Conservation (phyloP, 1,140 invertebrate genomes). For the Lepidurus couesii region DNA sequence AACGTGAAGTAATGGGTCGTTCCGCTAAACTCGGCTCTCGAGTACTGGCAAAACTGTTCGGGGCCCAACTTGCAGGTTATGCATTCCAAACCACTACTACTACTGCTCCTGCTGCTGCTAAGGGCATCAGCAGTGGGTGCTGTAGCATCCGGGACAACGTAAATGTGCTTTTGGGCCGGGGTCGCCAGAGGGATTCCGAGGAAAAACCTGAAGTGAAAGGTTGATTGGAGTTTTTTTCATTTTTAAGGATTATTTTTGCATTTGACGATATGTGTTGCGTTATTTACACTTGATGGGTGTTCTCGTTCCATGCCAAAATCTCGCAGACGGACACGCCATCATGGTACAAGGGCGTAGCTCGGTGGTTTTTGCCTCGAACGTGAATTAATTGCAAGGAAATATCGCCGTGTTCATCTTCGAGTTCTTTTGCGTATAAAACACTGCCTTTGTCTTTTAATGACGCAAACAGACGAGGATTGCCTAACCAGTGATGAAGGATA, state of each 20-base stretch:
- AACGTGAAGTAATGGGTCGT: constrained; percentile 19
- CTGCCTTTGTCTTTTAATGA: constrained; percentile 19
- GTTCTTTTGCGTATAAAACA: not conserved
- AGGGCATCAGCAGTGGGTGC: not conserved
- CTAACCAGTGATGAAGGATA: constrained; percentile 20
- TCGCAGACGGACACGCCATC: constrained; percentile 12
- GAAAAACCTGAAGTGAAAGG: constrained; percentile 31
- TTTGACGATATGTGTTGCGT: not conserved
- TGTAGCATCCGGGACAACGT: constrained; percentile 26
- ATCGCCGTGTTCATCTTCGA: not conserved
- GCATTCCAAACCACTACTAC: not conserved
- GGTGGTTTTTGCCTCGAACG: not conserved
- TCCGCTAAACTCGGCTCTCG: not conserved
- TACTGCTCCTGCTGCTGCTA: not conserved
- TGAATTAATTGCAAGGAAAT: constrained; percentile 27
- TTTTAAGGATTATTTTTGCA: not conserved
- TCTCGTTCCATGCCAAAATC: constrained; percentile 31
- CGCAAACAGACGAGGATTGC: not conserved
- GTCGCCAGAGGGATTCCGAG: constrained; percentile 12
- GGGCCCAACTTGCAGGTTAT: not conserved
- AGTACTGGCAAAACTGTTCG: constrained; percentile 23
- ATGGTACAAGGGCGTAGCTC: constrained; percentile 10
- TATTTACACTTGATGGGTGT: constrained; percentile 24
- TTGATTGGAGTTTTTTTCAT: too few species aligned
- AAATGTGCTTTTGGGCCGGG: constrained; percentile 28